A percentile compares a stretch with the other conserved stretches of the same genome.
Evolutionary conservation across 2,888 invertebrate genomes (phyloP).

Genomic region (Onchidella celtica): DNA sequence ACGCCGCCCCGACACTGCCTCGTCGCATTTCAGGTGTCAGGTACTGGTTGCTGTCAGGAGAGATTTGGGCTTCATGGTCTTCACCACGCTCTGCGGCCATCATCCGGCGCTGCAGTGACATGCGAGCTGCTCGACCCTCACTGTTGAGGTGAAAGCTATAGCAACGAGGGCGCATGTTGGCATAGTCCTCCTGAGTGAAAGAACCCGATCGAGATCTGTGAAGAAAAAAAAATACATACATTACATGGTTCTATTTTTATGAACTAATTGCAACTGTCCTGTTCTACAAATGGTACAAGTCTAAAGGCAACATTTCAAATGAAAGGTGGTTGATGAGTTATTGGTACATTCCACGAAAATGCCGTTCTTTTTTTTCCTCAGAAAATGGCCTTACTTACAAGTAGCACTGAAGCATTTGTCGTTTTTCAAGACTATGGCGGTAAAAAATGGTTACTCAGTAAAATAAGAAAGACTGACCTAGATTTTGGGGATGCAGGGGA

Average conservation of each 20-base stretch:
- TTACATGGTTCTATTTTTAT: too few relatives aligned
- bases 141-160: conserved; percentile 74
- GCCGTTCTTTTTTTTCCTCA: too few relatives aligned
- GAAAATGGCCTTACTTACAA: too few relatives aligned
- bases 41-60: conserved; percentile 60
- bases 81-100: conserved; percentile 30
- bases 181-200: conserved; percentile 66
- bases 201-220: conserved; percentile 70
- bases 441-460: too few relatives aligned
- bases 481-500: conserved; percentile 57
- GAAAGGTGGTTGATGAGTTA: too few relatives aligned
- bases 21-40: conserved; percentile 70
- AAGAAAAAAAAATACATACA: neutral
- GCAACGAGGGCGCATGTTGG: conserved; percentile 69
- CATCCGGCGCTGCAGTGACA: conserved; percentile 56
- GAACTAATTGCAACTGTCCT: too few relatives aligned
- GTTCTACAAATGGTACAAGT: too few relatives aligned
- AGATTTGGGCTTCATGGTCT: conserved; percentile 51
- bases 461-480: too few relatives aligned
- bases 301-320: too few relatives aligned
- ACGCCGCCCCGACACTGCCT: conserved; percentile 71
- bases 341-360: too few relatives aligned
- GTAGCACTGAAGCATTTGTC: too few relatives aligned
- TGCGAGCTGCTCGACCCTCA: conserved; percentile 68
- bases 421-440: too few relatives aligned